Percentiles rank a stretch among this genome's conserved stretches.
These are phyloP conservation scores for Glomeris maerens DNA, from an alignment of 1,140 invertebrate species.

Conservation along the genomic window DNA sequence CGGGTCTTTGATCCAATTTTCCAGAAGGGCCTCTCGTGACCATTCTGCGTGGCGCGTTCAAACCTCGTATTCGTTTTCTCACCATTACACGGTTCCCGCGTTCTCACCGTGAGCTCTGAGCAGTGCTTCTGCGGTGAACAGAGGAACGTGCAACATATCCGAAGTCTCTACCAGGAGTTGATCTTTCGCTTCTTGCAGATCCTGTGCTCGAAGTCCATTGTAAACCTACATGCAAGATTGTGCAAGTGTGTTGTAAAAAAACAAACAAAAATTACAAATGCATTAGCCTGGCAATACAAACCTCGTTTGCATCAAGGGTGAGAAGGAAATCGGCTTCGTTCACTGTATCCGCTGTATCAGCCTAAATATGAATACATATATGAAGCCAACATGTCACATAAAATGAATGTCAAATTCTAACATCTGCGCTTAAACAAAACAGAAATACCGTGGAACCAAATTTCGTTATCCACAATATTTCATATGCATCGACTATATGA, in stretches of 20 bases:
- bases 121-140: constrained; percentile 56
- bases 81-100: no score
- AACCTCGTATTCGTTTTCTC: no score
- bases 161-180: constrained; percentile 55
- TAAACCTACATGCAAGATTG: constrained; percentile 34
- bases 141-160: constrained; percentile 55
- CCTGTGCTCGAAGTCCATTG: constrained; percentile 48
- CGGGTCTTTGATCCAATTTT: constrained; percentile 55
- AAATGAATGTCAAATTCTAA: no score
- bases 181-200: constrained; percentile 60
- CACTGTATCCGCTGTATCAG: constrained; percentile 16
- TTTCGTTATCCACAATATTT: no score
- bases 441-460: no score
- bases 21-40: constrained; percentile 50
- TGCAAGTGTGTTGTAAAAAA: constrained; percentile 1
- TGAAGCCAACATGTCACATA: not conserved
- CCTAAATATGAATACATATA: constrained; percentile 11
- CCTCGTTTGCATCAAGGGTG: constrained; percentile 14
- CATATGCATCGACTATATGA: no score
- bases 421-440: no score
- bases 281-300: constrained; percentile 9
- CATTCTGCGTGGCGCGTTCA: no score
- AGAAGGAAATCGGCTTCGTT: constrained; percentile 17
- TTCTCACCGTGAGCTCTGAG: constrained; percentile 50
- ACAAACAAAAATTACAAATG: not conserved